These are phyloP conservation scores for Channa argus DNA, from an alignment of 2,113 vertebrate species.

Conservation along the genomic window DNA sequence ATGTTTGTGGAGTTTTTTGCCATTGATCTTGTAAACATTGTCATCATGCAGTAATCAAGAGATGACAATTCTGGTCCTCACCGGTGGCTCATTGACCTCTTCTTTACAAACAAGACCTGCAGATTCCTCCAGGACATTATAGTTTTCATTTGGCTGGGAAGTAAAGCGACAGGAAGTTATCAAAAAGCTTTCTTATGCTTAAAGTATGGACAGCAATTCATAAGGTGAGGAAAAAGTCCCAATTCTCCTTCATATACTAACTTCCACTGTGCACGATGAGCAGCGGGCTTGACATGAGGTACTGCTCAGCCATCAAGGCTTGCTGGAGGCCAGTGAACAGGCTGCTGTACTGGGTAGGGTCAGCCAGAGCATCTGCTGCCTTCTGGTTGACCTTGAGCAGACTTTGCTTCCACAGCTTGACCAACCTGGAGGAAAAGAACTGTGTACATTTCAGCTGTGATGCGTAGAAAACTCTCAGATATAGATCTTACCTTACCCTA, in stretches of 20 bases:
- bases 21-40: too few species aligned
- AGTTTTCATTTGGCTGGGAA: conserved; percentile 92
- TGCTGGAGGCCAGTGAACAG: conserved; percentile 94
- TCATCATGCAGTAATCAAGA: too few species aligned
- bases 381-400: conserved; percentile 95
- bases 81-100: conserved; percentile 72
- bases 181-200: too few species aligned
- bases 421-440: conserved; percentile 79
- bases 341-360: conserved; percentile 94
- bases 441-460: not conserved
- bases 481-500: too few species aligned
- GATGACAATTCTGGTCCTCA: conserved; percentile 49
- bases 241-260: too few species aligned
- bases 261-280: conserved; percentile 86
- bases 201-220: too few species aligned
- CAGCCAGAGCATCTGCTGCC: conserved; percentile 94
- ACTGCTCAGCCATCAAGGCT: conserved; percentile 92
- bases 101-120: conserved; percentile 83
- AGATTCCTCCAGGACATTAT: conserved; percentile 91
- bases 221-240: too few species aligned
- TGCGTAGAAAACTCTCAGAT: not conserved
- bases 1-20: too few species aligned
- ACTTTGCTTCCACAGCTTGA: conserved; percentile 94
- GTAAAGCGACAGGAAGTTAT: not conserved
- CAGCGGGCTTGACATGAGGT: conserved; percentile 85